phyloP scores from a whole-genome alignment of 2,113 vertebrate genomes.

The Scomber colias region DNA sequence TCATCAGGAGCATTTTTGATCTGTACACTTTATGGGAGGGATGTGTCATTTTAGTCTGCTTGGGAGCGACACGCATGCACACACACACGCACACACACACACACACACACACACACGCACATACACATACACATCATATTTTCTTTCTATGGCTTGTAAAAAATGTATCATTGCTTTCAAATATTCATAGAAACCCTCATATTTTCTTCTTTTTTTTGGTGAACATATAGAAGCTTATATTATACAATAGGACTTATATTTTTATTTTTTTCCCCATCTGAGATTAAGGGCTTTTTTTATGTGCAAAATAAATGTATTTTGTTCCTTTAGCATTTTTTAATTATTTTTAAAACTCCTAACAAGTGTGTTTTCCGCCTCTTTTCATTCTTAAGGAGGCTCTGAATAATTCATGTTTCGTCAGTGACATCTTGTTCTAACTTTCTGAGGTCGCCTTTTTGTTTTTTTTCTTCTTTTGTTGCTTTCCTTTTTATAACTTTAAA shows the following conservation, averaged over 20 bases:
- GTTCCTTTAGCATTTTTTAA: not conserved
- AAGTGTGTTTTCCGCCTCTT: conserved; percentile 24
- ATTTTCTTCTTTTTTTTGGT: not conserved
- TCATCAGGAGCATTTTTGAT: conserved; percentile 51
- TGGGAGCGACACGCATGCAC: conserved; percentile 4
- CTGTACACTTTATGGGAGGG: conserved; percentile 20
- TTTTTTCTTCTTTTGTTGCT: not conserved
- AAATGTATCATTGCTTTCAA: not conserved
- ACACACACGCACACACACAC: not conserved
- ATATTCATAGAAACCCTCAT: not conserved
- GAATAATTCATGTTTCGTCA: conserved; percentile 89
- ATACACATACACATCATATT: not conserved
- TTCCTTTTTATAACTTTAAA: conserved; percentile 1
- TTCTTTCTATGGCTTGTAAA: no score
- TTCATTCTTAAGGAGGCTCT: conserved; percentile 71
- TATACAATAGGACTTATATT: conserved; percentile 78
- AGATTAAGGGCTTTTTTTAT: not conserved
- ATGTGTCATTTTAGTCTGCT: conserved; percentile 8
- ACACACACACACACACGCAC: no score
- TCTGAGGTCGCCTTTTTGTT: not conserved
- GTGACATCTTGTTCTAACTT: conserved; percentile 32
- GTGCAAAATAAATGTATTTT: not conserved
- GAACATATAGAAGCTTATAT: not conserved
- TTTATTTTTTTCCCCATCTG: conserved; percentile 77
- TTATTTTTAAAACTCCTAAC: conserved; percentile 31